Base-by-base conservation (phyloP, 2,888 invertebrate genomes). In the Orchesella flavescens region DNA sequence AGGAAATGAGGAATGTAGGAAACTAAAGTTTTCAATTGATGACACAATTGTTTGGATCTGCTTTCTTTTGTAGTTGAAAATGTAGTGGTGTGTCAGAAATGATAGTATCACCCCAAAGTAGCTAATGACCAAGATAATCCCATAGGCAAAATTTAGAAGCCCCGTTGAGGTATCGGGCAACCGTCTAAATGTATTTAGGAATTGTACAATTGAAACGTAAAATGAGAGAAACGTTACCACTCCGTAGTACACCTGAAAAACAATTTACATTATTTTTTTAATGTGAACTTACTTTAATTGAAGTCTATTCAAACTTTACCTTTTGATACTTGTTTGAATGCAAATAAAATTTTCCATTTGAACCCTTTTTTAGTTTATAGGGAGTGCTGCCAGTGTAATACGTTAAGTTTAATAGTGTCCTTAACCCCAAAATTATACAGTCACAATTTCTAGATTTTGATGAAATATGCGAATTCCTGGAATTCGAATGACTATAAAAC, bases 301-400 rank as follows among this genome's bases (percentile, higher is more conserved):
- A n/a, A n/a, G n/a, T 57, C 57, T 19, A 19, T 23, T 61, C 12
- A 24, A 15, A 23, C 7, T 1, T 1, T 65, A 72, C 73, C 65
- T 65, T 24, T 46, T 79, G 79, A n/a, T 12, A 49, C 7, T 66
- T 73, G 17, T 57, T 72, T 0, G 15, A 19, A 15, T 72, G 55
- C 1, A 79, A 10, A 34, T 55, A 66, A n/a, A 72, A 34, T 15
- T 43, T 55, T 0, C 72, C 79, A 23, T 21, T 21, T 15, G 24
- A 1, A 13, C 12, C 46, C 13, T n/a, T 74, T 15, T 44, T 24
- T 10, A 80, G 17, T 15, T 49, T 81, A 43, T 34, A 81, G 10
- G 80, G 80, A 0, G 55, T 44, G 43, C 74, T 68, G 1, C 74
- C 73, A 3, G 34, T 63, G 49, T 81, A 81, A 44, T 68, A 81